phyloP scores from a whole-genome alignment of 2,888 invertebrate genomes.

The Ligdia adustata region DNA sequence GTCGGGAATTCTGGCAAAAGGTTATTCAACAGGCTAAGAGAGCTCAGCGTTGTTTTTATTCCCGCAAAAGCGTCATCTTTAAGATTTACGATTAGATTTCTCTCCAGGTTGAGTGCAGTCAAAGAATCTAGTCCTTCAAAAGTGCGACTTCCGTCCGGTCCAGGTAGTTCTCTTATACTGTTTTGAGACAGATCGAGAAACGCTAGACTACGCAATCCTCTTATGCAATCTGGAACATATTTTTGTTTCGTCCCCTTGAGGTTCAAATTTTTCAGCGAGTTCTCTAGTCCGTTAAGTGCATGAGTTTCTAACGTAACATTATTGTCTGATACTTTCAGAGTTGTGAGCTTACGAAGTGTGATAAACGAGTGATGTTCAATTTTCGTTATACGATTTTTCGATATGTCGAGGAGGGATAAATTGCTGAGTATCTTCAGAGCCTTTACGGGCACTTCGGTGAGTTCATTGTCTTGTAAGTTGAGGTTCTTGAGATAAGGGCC shows the following conservation, averaged over 20 bases:
- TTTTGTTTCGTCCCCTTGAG: constrained; percentile 94
- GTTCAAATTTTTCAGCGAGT: constrained; percentile 93
- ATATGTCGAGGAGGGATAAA: constrained; percentile 92
- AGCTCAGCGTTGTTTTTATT: constrained; percentile 92
- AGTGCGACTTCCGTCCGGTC: constrained; percentile 85
- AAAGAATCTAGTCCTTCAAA: constrained; percentile 92
- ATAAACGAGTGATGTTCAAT: constrained; percentile 91
- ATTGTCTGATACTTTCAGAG: constrained; percentile 94
- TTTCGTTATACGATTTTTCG: constrained; percentile 89
- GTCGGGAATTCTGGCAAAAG: constrained; percentile 94
- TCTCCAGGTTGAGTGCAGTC: constrained; percentile 94
- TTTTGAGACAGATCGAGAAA: constrained; percentile 96
- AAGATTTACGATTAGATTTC: constrained; percentile 92
- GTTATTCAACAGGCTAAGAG: constrained; percentile 94
- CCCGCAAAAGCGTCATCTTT: constrained; percentile 91
- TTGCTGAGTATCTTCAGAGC: constrained; percentile 87
- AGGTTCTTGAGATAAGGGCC: constrained; percentile 91
- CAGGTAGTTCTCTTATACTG: constrained; percentile 91
- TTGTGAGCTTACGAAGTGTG: constrained; percentile 88
- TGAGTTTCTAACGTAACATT: constrained; percentile 89
- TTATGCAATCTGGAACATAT: constrained; percentile 90
- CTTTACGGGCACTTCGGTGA: constrained; percentile 90
- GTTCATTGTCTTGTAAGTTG: constrained; percentile 92
- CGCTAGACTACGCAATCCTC: constrained; percentile 90
- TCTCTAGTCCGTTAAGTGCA: constrained; percentile 91